Base-by-base conservation (phyloP, 1,140 invertebrate genomes). In the Diachasma alloeum region DNA sequence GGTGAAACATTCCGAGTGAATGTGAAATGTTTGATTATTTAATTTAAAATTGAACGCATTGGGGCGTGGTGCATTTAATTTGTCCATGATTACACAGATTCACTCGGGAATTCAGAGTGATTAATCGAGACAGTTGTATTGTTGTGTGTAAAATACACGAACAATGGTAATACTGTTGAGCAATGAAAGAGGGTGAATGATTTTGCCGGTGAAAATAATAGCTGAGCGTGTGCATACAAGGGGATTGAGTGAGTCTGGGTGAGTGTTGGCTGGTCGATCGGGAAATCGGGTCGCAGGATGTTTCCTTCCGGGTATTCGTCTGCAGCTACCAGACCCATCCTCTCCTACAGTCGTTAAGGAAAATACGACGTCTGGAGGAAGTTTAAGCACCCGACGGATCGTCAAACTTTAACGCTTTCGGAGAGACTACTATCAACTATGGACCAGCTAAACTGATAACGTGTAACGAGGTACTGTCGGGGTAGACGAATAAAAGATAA, bases 401-500 rank as follows among this genome's bases (percentile, higher is more conserved):
- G 75, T 80, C 74, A 76, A 80, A 76, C 26, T 80, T 78, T 80
- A 80, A 80, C 77, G 77, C 67, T 70, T 66, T 66, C 36, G 56
- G 56, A 67, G 68, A 59, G 67, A 73, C 77, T 68, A 70, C 67
- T 26, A 77, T 72, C 48, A 78, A 72, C 76, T 74, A 75, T 78
- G 79, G 48, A 53, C 11, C 77, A 78, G 77, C 78, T 74, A 69
- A 75, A 70, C 67, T 72, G 77, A 78, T 80, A 80, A 67, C 74
- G 74, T 66, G 56, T 78, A 78, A 74, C 71, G 74, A 78, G 77
- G 31, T 42, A 70, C 44, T 22, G 63, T n/a, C 22, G 13, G 37
- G 39, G 36, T 24, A 59, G 46, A 24, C 44, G 77, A 39, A 56
- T 73, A 59, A 56, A 31, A 72, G 67, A 63, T 56, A 42, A 72